Evolutionary conservation across 2,113 vertebrate species (phyloP).

Genomic region (Xenopus laevis): DNA sequence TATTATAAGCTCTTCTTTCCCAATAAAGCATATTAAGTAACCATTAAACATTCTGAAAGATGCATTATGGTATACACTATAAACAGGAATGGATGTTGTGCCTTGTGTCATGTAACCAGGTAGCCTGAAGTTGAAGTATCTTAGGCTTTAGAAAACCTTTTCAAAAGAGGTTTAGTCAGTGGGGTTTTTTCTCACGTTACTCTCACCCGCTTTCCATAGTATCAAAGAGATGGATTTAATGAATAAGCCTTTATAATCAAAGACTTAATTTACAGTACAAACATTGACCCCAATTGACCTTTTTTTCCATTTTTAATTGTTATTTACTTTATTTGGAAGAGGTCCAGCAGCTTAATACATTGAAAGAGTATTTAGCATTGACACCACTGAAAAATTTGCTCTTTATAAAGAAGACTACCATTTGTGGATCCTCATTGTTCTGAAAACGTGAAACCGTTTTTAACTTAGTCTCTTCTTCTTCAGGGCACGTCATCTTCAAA

Average conservation of each 20-base stretch:
- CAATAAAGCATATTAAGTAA: too few species aligned
- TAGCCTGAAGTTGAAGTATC: too few species aligned
- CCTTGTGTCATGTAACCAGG: too few species aligned
- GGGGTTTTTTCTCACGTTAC: constrained; percentile 52
- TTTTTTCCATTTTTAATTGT: constrained; percentile 2
- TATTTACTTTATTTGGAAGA: constrained; percentile 46
- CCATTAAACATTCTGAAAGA: too few species aligned
- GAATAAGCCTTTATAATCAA: constrained; percentile 52
- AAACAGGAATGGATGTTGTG: too few species aligned
- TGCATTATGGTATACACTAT: too few species aligned
- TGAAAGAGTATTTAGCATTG: constrained; percentile 43
- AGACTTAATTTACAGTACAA: constrained; percentile 45
- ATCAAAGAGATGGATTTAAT: constrained; percentile 56
- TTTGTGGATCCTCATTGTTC: too few species aligned
- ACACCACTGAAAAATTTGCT: constrained; percentile 15
- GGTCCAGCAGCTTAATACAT: constrained; percentile 41
- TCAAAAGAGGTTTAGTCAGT: constrained; percentile 50
- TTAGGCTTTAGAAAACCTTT: constrained; percentile 51
- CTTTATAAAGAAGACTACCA: too few species aligned
- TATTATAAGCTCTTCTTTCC: too few species aligned
- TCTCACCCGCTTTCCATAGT: constrained; percentile 47
- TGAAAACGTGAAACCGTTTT: constrained; percentile 16
- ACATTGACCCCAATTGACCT: constrained; percentile 53
- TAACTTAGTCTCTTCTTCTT: neutral
- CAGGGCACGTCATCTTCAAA: too few species aligned